Base-by-base conservation (phyloP, 1,140 invertebrate genomes). In the Calosoma granatense region DNA sequence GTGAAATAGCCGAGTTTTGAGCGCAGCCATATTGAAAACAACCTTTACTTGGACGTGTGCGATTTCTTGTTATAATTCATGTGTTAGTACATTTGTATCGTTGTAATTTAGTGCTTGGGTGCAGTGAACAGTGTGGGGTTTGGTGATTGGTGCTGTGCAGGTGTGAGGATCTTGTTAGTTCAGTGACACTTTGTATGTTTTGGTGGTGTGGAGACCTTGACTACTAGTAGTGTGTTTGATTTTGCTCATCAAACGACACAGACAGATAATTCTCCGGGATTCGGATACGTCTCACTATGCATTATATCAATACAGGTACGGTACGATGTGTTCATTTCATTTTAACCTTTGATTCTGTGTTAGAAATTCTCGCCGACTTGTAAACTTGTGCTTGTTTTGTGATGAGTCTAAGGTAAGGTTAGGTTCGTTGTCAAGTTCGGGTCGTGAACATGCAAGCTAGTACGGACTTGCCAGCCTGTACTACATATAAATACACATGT, bases 1-100 rank as follows among this genome's bases (percentile, higher is more conserved):
- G 64, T 64, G 60, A 63, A 67, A 67, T 66, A 65, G 59, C 67
- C 62, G 64, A 66, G 63, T 67, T 69, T 67, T 67, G 59, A 51
- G 61, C 61, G 66, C 67, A 63, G 70, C 70, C 70, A 71, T 71
- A 66, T 71, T 71, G 70, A 70, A 71, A 70, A 71, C 67, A 69
- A 68, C 64, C 63, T 67, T 68, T 68, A 65, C 63, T 67, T 64
- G 54, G 63, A 70, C 65, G 67, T 71, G 66, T 67, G 67, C 62
- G 65, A 67, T 68, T 67, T 67, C 65, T 66, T 62, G 51, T 53
- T 47, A 58, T 57, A 61, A 64, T 63, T 58, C 60, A 23, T 57
- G 57, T 56, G 60, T 56, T 26, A 59, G 56, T 47, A 47, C 41
- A 47, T 47, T 47, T 11, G 4, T 9, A 41, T 54, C 54, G 36